Evolutionary conservation across 2,888 invertebrate genomes (phyloP).

Genomic region (Thecocarcelia acutangulata): DNA sequence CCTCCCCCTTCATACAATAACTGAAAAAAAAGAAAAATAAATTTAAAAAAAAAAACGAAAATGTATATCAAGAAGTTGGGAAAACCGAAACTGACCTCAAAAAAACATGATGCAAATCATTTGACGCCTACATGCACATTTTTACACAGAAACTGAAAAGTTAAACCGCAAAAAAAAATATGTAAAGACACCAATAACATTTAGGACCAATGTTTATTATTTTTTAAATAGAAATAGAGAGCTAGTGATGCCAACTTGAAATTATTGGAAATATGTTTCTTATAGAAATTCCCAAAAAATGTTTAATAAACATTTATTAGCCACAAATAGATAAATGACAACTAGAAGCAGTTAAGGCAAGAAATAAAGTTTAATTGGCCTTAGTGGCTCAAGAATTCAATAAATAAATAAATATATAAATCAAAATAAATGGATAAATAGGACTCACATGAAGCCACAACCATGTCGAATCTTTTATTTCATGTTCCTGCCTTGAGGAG

Average conservation of each 20-base stretch:
- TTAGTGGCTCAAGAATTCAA: too few relatives aligned
- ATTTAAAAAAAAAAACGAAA: neutral
- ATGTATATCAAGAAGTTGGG: constrained; percentile 22
- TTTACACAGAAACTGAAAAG: constrained; percentile 63
- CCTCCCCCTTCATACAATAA: constrained; percentile 14
- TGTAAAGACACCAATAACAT: constrained; percentile 18
- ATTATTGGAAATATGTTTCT: neutral
- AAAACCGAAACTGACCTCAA: constrained; percentile 63
- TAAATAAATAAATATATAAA: too few relatives aligned
- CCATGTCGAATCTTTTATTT: too few relatives aligned
- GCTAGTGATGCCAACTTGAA: constrained; percentile 12
- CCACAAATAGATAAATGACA: too few relatives aligned
- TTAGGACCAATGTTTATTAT: constrained; percentile 43
- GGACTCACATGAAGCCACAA: too few relatives aligned
- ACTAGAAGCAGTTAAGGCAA: too few relatives aligned
- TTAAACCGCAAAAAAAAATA: constrained; percentile 27
- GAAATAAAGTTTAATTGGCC: too few relatives aligned
- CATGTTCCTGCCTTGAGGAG: too few relatives aligned
- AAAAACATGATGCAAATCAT: constrained; percentile 71
- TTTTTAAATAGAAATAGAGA: neutral
- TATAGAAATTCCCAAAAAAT: too few relatives aligned
- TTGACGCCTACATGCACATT: constrained; percentile 75
- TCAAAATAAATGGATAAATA: too few relatives aligned
- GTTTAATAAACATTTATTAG: too few relatives aligned
- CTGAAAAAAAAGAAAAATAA: neutral